phyloP scores from a whole-genome alignment of 2,888 invertebrate species.

The Trypoxylon attenuatum region DNA sequence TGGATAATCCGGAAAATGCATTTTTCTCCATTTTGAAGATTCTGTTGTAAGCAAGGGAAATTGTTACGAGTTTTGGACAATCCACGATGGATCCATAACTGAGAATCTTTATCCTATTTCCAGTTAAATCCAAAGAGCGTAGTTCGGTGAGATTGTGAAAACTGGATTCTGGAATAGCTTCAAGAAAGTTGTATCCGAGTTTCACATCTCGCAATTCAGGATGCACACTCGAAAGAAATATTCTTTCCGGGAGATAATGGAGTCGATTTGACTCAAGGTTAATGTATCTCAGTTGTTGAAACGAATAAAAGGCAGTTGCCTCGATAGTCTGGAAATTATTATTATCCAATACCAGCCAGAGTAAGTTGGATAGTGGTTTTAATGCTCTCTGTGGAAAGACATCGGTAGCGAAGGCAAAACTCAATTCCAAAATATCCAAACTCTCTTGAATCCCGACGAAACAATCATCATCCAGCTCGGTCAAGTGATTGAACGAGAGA shows the following conservation, averaged over 20 bases:
- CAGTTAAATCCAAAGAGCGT: conserved; percentile 86
- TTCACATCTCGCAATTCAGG: conserved; percentile 85
- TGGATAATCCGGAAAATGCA: conserved; percentile 85
- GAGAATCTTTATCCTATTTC: conserved; percentile 84
- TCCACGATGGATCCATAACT: conserved; percentile 83
- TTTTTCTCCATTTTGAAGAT: conserved; percentile 83
- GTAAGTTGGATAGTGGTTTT: conserved; percentile 83
- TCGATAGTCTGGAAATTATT: conserved; percentile 87
- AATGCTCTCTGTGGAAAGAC: conserved; percentile 86
- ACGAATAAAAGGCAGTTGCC: conserved; percentile 81
- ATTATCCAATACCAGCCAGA: conserved; percentile 91
- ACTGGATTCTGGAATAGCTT: conserved; percentile 80
- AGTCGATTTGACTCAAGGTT: conserved; percentile 92
- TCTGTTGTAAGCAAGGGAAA: conserved; percentile 89
- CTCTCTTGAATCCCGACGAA: conserved; percentile 86
- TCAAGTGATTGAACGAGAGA: conserved; percentile 92
- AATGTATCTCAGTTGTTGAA: conserved; percentile 80
- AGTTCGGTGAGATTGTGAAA: conserved; percentile 84
- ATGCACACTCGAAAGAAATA: conserved; percentile 83
- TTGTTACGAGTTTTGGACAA: conserved; percentile 85
- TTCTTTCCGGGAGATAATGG: conserved; percentile 80
- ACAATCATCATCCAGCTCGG: conserved; percentile 86
- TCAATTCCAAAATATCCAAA: conserved; percentile 88
- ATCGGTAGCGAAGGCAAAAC: conserved; percentile 89
- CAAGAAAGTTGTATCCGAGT: conserved; percentile 87